Base-by-base conservation (phyloP, 2,113 vertebrate species). In the Oreochromis niloticus region DNA sequence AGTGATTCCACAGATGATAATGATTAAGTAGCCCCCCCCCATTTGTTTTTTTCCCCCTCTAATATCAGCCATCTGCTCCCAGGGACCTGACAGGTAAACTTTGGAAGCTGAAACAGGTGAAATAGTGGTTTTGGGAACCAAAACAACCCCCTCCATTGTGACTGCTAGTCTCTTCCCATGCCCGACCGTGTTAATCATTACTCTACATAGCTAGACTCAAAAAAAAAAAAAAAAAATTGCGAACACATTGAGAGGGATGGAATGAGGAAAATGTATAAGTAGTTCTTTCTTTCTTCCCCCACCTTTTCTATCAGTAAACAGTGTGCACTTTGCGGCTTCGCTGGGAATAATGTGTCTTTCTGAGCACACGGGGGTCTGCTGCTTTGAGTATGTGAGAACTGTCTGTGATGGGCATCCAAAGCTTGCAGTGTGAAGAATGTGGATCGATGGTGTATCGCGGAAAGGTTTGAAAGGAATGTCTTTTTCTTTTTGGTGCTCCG, bases 121-220 rank as follows among this genome's bases (percentile, higher is more conserved):
- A 59, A 89, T 87, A 75, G 57, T 89, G 87, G 94, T 80, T 78
- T 73, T 34, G 63, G 41, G 24, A 82, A 85, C 89, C 87, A 87
- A 91, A 96, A 97, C 96, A 97, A 96, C 90, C 85, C 82, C 91
- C 52, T 89, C 95, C 93, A 97, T 97, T 97, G 97, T 97, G 87
- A 91, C 87, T 50, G 66, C 83, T 71, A 24, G 79, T 86, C 86
- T 92, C 85, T 96, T 97, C 96, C 93, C 96, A 97, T 95, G 95
- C 81, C 81, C 81, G 82, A n/a, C 56, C 24, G 55, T 78, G 95
- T 97, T 96, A 97, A 97, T 97, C 88, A 97, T 97, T 97, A 97
- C 75, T 90, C 87, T 79, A 17, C 82, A 84, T 17, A 86, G 87
- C 68, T 79, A 94, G 80, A 88, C 71, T 13, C 19, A 78, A 80